Conservation (phyloP, 2,888 invertebrate genomes). For the Drosophila percnosoma region DNA sequence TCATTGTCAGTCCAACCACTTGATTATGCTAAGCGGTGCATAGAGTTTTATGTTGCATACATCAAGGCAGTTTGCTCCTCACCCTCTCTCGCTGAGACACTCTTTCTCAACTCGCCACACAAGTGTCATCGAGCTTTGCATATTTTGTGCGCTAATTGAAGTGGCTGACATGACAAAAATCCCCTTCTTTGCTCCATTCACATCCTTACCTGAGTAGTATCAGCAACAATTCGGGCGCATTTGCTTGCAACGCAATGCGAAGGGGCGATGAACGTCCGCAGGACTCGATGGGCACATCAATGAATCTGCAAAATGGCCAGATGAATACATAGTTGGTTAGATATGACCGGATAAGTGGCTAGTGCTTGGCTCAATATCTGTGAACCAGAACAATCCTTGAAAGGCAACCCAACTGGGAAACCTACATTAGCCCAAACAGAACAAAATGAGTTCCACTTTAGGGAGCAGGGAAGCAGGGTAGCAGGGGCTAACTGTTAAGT, state of each 20-base stretch:
- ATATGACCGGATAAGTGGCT: conserved; percentile 13
- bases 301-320: conserved; percentile 85
- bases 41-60: conserved; percentile 66
- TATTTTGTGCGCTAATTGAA: conserved; percentile 72
- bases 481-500: background rate
- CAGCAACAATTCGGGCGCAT: conserved; percentile 90
- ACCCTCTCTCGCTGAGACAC: background rate
- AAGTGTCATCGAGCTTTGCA: conserved; percentile 66
- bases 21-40: conserved; percentile 75
- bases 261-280: conserved; percentile 91
- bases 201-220: conserved; percentile 87
- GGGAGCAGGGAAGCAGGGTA: background rate
- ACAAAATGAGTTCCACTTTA: background rate
- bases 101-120: conserved; percentile 14
- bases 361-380: conserved; percentile 38
- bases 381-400: conserved; percentile 36
- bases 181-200: background rate
- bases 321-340: conserved; percentile 20
- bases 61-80: conserved; percentile 39
- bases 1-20: conserved; percentile 58
- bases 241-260: conserved; percentile 90
- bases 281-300: conserved; percentile 93
- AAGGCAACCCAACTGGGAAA: conserved; percentile 42
- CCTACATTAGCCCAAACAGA: conserved; percentile 44
- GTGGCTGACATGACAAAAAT: conserved; percentile 35